A percentile compares a stretch with the other conserved stretches of the same genome.
Conservation (phyloP, 2,113 vertebrate species). For the Solenodon paradoxus region DNA sequence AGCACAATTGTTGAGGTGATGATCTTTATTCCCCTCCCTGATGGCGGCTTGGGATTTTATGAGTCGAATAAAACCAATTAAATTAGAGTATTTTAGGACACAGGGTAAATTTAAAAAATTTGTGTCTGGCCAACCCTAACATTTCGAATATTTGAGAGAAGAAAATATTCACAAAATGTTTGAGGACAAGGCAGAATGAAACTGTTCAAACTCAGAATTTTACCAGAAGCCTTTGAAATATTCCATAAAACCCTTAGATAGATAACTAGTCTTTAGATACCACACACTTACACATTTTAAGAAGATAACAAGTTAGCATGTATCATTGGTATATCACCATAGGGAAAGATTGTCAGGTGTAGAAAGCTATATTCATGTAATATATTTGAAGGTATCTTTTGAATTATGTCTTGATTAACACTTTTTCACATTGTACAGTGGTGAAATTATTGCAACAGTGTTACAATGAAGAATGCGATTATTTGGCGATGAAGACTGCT, state of each 20-base stretch:
- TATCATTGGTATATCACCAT: not conserved
- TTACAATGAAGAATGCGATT: not conserved
- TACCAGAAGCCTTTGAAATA: not conserved
- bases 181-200: not conserved
- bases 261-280: not conserved
- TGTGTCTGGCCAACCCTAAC: not conserved
- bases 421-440: not conserved
- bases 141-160: too few species aligned
- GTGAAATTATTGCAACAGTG: not conserved
- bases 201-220: not conserved
- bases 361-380: not conserved
- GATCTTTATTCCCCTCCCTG: not conserved
- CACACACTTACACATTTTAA: not conserved
- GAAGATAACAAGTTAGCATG: not conserved
- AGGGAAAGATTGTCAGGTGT: not conserved
- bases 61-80: not conserved
- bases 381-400: not conserved
- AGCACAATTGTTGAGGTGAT: not conserved
- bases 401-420: not conserved
- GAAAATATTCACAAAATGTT: not conserved
- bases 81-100: not conserved
- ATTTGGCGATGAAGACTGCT: not conserved
- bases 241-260: not conserved
- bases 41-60: too few species aligned
- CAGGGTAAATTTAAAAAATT: not conserved